phyloP scores from a whole-genome alignment of 2,888 invertebrate species.

The Chamaedrilus cognettii region DNA sequence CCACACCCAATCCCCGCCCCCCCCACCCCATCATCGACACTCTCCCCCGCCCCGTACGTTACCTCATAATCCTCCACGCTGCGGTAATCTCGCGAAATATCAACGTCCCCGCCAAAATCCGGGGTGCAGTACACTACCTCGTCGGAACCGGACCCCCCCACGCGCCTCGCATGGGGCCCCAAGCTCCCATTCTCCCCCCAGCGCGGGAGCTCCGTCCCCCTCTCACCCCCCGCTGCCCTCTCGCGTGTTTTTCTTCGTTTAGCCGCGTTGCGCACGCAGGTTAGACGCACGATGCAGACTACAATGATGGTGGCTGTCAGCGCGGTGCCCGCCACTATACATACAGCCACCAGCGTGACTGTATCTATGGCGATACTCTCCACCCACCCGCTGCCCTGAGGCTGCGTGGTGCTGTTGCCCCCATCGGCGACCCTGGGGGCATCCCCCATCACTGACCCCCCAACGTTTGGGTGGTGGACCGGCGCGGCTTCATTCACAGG shows the following conservation, averaged over 20 bases:
- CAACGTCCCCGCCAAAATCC: no score
- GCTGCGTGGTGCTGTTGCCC: not conserved
- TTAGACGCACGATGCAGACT: not conserved
- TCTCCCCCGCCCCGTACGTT: no score
- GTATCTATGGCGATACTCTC: not conserved
- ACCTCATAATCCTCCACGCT: no score
- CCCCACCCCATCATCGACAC: no score
- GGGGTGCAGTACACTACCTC: conserved; percentile 3
- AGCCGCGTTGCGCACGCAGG: not conserved
- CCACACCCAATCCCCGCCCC: no score
- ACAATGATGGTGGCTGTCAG: not conserved
- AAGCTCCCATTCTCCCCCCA: no score
- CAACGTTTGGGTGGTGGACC: no score
- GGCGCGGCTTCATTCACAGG: no score
- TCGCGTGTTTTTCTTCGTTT: not conserved
- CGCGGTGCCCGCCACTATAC: not conserved
- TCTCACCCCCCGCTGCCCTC: not conserved
- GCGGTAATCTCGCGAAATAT: no score
- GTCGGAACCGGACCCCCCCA: not conserved
- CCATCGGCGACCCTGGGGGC: not conserved
- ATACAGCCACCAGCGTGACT: not conserved
- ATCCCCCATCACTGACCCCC: no score
- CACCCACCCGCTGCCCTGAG: not conserved
- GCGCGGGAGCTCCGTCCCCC: not conserved
- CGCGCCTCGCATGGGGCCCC: not conserved